These are phyloP conservation scores for Cyclophora punctaria DNA, from an alignment of 2,888 invertebrate genomes.

Conservation along the genomic window DNA sequence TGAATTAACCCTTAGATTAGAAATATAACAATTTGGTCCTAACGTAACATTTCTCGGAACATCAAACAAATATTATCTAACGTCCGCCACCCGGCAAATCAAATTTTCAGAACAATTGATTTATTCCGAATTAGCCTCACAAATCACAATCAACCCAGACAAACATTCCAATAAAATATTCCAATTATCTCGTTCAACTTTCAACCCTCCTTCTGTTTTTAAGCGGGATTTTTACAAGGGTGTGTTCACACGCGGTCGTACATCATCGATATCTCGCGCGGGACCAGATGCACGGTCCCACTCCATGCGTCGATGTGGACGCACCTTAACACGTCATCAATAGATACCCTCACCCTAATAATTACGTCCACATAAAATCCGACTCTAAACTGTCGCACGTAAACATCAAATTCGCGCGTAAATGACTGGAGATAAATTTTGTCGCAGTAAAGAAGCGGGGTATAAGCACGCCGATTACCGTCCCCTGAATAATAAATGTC, in stretches of 20 bases:
- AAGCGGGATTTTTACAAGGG: conserved; percentile 7
- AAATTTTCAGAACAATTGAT: conserved; percentile 15
- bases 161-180: conserved; percentile 17
- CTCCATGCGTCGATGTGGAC: conserved; percentile 8
- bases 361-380: conserved; percentile 4
- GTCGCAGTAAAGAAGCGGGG: conserved; percentile 39
- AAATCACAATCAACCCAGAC: conserved; percentile 17
- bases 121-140: conserved; percentile 13
- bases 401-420: conserved; percentile 2
- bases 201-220: conserved; percentile 11
- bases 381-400: neutral
- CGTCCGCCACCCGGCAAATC: conserved; percentile 4
- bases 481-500: conserved; percentile 56
- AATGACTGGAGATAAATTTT: conserved; percentile 8
- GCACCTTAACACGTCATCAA: conserved; percentile 17
- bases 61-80: neutral
- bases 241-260: conserved; percentile 1
- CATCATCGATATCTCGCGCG: conserved; percentile 4
- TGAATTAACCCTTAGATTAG: no score
- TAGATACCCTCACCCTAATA: conserved; percentile 5
- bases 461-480: conserved; percentile 51
- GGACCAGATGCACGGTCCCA: conserved; percentile 15
- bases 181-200: conserved; percentile 14
- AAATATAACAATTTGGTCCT: no score
- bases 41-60: neutral